phyloP scores from a whole-genome alignment of 2,797 vertebrate genomes.

The Euthynnus affinis region DNA sequence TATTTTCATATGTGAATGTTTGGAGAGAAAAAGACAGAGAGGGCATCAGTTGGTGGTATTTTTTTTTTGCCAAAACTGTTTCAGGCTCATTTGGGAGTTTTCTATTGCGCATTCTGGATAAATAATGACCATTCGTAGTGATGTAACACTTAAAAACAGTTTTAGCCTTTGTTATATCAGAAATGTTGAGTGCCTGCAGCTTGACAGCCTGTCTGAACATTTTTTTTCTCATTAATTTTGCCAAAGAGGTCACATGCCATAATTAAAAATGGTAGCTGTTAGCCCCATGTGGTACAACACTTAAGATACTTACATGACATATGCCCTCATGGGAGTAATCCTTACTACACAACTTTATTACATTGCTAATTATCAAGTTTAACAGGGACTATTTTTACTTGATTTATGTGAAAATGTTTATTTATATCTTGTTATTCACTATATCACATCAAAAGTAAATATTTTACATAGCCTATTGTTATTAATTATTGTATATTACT shows the following conservation, averaged over 20 bases:
- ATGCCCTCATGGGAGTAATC: conserved; percentile 23
- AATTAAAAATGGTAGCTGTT: conserved; percentile 42
- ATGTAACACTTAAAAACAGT: not conserved
- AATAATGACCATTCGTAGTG: not conserved
- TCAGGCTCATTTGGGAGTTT: not conserved
- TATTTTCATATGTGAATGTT: conserved; percentile 6
- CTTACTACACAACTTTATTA: conserved; percentile 44
- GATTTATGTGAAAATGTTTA: conserved; percentile 5
- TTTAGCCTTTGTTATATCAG: not conserved
- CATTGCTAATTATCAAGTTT: conserved; percentile 39
- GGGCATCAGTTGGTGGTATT: not conserved
- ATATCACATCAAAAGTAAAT: too few species aligned
- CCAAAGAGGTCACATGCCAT: conserved; percentile 35
- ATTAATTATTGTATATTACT: too few species aligned
- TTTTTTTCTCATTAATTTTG: conserved; percentile 46
- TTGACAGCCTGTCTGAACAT: not conserved
- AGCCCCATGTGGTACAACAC: conserved; percentile 21
- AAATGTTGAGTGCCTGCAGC: not conserved
- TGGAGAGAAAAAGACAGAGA: not conserved
- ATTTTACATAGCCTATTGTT: too few species aligned
- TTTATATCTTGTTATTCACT: conserved; percentile 16
- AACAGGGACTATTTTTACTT: conserved; percentile 16
- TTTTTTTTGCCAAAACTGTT: not conserved
- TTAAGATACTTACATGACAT: conserved; percentile 44
- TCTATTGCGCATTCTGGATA: not conserved